Percentiles rank a stretch among this genome's conserved stretches.
Conservation (phyloP, 2,888 invertebrate genomes). For the Epinotia bilunana region DNA sequence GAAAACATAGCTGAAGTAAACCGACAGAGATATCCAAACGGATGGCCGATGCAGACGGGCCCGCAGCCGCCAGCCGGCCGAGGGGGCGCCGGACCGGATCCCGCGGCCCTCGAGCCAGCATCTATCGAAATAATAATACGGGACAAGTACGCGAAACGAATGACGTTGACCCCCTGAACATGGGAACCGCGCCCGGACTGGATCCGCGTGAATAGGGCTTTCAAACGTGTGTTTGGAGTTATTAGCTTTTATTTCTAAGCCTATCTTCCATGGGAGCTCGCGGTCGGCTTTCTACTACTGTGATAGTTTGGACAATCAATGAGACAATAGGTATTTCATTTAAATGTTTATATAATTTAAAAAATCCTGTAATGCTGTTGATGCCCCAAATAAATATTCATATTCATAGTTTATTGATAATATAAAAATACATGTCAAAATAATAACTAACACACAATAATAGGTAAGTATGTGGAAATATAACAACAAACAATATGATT, state of each 20-base stretch:
- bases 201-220: constrained; percentile 80
- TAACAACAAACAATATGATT: too few species aligned
- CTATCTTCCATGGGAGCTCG: constrained; percentile 71
- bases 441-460: too few species aligned
- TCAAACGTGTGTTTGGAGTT: constrained; percentile 76
- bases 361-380: too few species aligned
- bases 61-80: constrained; percentile 70
- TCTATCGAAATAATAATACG: constrained; percentile 84
- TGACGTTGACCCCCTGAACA: constrained; percentile 83
- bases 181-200: constrained; percentile 80
- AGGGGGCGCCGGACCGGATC: constrained; percentile 83
- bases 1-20: not conserved
- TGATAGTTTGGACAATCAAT: constrained; percentile 19
- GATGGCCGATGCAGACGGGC: constrained; percentile 53
- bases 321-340: constrained; percentile 5
- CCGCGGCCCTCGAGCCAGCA: constrained; percentile 83
- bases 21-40: constrained; percentile 31
- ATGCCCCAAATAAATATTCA: too few species aligned
- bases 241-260: constrained; percentile 80
- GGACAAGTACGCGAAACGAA: constrained; percentile 82
- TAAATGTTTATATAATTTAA: too few species aligned
- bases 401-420: too few species aligned
- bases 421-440: too few species aligned
- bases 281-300: constrained; percentile 31
- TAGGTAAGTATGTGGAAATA: too few species aligned